Evolutionary conservation across 2,888 invertebrate species (phyloP), one percentile per base, ranked within the genome.

Genomic region (Magallana nippona): DNA sequence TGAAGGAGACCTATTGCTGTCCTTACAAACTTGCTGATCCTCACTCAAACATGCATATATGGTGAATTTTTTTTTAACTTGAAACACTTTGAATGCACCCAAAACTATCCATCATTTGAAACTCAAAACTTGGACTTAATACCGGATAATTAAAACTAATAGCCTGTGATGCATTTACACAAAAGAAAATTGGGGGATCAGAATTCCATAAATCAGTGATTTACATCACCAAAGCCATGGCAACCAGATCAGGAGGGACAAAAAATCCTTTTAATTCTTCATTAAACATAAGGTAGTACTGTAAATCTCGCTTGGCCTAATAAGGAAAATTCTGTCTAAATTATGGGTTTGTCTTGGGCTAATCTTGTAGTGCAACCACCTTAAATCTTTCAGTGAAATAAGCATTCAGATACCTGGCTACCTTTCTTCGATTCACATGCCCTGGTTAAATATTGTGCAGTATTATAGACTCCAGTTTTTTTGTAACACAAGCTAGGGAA

Each of bases 321-420:
- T 71, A 71, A 71, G 71, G 71, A 71, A 71, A 32, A 32, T 32
- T 22, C 71, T 32, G 32, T 32, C 71, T 71, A 71, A 71, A 71
- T 71, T 71, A 71, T 71, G 71, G 71, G 71, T 71, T 71, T 71
- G 71, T 71, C 32, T 71, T 71, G 71, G 27, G 71, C 27, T 71
- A 71, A 71, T 71, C 71, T 71, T 71, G 71, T 27, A 71, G 71
- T 71, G 15, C 71, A 71, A 22, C 22, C 15, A 32, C 19, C 32
- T 71, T 71, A 71, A 71, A 71, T 71, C 71, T 71, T 71, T 32
- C 71, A 27, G 5, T 15, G 71, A 71, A 71, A 71, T 32, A 71
- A 63, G 19, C 63, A 63, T 15, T 27, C 44, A 44, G 71, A 71
- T 22, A 71, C 32, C 22, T 71, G 22, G 71, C 71, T 32, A 71